Evolutionary conservation across 2,113 vertebrate genomes (phyloP), one percentile per base, ranked within the genome.

Genomic region (Chamaetylas fuelleborni): DNA sequence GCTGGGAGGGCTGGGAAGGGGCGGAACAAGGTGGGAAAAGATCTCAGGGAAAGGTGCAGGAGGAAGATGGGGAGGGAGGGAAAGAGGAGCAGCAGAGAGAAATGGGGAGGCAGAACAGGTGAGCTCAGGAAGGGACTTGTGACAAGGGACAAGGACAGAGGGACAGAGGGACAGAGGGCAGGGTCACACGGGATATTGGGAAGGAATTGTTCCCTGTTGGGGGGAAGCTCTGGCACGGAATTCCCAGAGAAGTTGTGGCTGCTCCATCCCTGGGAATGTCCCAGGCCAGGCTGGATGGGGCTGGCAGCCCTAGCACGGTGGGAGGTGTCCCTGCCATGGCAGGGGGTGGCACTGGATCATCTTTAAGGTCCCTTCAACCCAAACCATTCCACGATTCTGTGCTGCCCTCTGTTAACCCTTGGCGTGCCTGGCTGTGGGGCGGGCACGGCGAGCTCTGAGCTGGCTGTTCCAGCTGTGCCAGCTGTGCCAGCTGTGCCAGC

Each of bases 371-470:
- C 29, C 34, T 19, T 47, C 54, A 47, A 6, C 34, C 62, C 53
- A 42, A 45, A 4, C 19, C 45, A 4, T 6, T 43, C 34, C 51
- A 14, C 0, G 33, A 34, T 18, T 54, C 28, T 18, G 4, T 2
- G 10, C 5, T 6, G 50, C 28, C 53, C 15, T 2, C 45, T 24
- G 24, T 6, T 9, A 38, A 42, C 4, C 22, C 3, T 0, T 1
- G 0, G 0, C 0, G 0, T n/a, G 50, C 54, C 29, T 36, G 3
- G 45, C 43, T 4, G 16, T 3, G 50, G 43, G 26, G 47, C 3
- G 61, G 71, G 78, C 56, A 64, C 2, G 1, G 26, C 2, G 12
- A 47, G 31, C 20, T 4, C 20, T 47, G 47, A 42, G 40, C 40
- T 16, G 40, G 50, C 48, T 50, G 24, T 50, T 24, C 19, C 45